Base-by-base conservation (phyloP, 2,888 invertebrate species). In the Drosophila neotestacea region DNA sequence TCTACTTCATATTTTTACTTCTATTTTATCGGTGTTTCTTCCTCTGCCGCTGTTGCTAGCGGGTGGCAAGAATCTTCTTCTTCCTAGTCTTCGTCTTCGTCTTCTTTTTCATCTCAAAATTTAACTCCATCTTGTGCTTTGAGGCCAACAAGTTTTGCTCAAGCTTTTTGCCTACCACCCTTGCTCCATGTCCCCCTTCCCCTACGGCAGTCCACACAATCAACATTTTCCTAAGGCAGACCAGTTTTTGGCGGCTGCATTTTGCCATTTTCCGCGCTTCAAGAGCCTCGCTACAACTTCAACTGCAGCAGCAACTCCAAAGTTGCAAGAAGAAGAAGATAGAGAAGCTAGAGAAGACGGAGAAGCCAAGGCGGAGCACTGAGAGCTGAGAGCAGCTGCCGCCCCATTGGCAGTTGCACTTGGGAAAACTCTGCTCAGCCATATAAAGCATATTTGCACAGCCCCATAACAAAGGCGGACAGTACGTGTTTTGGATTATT, bases 211-310 rank as follows among this genome's bases (percentile, higher is more conserved):
- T 64, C 46, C 41, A 13, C 55, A 39, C 63, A 56, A 54, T 38
- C 76, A 69, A 77, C 77, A 88, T 82, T 83, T 83, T 83, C 79
- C 81, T 71, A 77, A 59, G 63, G 62, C 77, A 78, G 80, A 83
- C 83, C 88, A 88, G 83, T 88, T 83, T 83, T 83, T 78, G 89
- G 89, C 73, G 84, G 76, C 77, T 79, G 79, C 75, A 77, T 79
- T 80, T 84, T 84, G 86, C 84, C 86, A 85, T 84, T 84, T 84
- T 84, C 89, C 84, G 89, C 84, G 78, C 84, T 77, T 79, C 79
- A 68, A 72, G 51, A 60, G 60, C 47, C 54, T 54, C 59, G 39
- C 50, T 32, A 51, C 34, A 66, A 42, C 66, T 32, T 22, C 28
- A 42, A n/a, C 63, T 13, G 42, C 32, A 39, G 4, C 44, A 51